Base-by-base conservation (phyloP, 1,140 invertebrate species). In the Hylaeus anthracinus region DNA sequence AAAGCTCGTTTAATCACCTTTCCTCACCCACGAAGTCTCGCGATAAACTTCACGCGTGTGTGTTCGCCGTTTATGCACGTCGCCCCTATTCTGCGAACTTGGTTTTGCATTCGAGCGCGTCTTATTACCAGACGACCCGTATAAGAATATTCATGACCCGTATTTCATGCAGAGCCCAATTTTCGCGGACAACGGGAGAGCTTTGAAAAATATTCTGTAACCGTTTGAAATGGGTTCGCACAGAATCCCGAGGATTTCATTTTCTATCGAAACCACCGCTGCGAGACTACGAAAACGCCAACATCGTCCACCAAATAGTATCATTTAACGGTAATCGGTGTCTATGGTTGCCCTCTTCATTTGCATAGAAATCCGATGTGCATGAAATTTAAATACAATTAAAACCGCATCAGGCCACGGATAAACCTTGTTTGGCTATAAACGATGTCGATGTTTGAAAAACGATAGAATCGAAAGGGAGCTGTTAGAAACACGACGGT, bases 81-180 rank as follows among this genome's bases (percentile, higher is more conserved):
- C 10, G 43, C 26, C 3, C 2, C 8, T n/a, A 56, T 72, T 72
- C 12, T 55, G 14, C 37, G 12, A 45, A 2, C 9, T 56, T 26
- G 41, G 12, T 64, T 79, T 72, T 55, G 63, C 43, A 64, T 70
- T 70, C 55, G 37, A 41, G 26, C 43, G 26, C 15, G 65, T 73
- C 15, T 79, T 64, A 73, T 65, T 79, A 66, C 51, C 61, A 8
- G 14, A 9, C 72, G 70, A 79, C 77, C 61, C 26, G 14, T 1
- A 41, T 66, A 56, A 26, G 43, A 79, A 79, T 79, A 79, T 79
- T 72, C 77, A 73, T 53, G 71, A 79, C 15, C 61, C 1, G 45
- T 63, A 53, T 72, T 72, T 10, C 15, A 4, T 6, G 6, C n/a
- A 43, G 15, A 43, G 56, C 5, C 39, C 37, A 61, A 61, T 43